Percentiles rank a stretch among this genome's conserved stretches.
phyloP scores from a whole-genome alignment of 2,113 vertebrate genomes.

The Alectura lathami region DNA sequence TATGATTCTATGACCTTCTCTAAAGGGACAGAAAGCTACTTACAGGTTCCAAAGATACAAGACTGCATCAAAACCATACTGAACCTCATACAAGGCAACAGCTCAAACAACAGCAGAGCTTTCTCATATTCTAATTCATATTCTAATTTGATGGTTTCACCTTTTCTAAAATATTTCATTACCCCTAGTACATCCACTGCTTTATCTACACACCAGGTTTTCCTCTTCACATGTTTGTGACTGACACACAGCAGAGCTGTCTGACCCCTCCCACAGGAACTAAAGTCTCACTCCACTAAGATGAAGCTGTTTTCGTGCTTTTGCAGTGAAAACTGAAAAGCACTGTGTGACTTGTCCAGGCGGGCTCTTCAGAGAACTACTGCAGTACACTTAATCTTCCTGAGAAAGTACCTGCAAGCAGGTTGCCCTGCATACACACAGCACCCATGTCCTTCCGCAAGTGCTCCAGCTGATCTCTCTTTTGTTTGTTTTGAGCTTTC shows the following conservation, averaged over 20 bases:
- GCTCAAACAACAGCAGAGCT: not conserved
- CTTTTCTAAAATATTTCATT: not conserved
- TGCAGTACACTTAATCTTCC: not conserved
- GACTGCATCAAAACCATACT: not conserved
- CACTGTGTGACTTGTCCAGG: not conserved
- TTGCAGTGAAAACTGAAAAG: not conserved
- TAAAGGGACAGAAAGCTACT: not conserved
- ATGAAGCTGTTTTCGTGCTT: not conserved
- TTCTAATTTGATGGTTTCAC: not conserved
- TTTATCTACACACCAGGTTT: not conserved
- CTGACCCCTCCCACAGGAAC: not conserved
- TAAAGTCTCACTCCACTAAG: not conserved
- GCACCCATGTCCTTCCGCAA: constrained; percentile 88
- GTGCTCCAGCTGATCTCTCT: constrained; percentile 87
- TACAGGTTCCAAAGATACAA: not conserved
- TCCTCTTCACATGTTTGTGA: not conserved
- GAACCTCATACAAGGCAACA: not conserved
- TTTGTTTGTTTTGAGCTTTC: constrained; percentile 81
- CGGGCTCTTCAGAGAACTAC: not conserved
- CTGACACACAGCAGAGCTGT: not conserved
- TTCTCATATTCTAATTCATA: not conserved
- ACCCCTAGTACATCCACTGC: not conserved
- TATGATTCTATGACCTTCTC: too few species aligned
- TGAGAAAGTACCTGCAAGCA: constrained; percentile 73
- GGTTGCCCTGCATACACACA: constrained; percentile 73